A percentile compares a stretch with the other conserved stretches of the same genome.
Evolutionary conservation across 2,113 vertebrate genomes (phyloP).

Genomic region (Mungos mungo): DNA sequence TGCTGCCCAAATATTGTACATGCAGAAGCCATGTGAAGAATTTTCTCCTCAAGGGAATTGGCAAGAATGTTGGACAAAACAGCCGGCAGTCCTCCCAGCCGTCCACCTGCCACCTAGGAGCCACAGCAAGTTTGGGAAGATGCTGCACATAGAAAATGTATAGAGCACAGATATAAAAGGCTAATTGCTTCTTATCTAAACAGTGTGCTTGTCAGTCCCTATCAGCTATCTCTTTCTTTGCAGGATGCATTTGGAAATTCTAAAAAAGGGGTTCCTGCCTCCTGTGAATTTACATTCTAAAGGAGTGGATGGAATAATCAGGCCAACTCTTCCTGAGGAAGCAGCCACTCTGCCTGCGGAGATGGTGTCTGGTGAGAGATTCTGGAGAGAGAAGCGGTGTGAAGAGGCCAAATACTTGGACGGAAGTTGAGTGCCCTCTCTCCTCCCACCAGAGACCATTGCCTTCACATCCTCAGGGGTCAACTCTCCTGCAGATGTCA

Average conservation of each 20-base stretch:
- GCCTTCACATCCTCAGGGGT: neutral
- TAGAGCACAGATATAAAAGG: conserved; percentile 96
- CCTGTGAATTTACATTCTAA: conserved; percentile 57
- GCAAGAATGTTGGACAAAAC: conserved; percentile 92
- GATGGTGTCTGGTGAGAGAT: conserved; percentile 25
- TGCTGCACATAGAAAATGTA: conserved; percentile 96
- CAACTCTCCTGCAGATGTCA: neutral
- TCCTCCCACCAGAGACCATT: conserved; percentile 19
- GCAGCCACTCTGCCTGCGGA: conserved; percentile 48
- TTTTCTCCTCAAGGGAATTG: conserved; percentile 75
- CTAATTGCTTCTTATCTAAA: conserved; percentile 80
- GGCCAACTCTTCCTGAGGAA: conserved; percentile 40
- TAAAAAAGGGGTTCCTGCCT: conserved; percentile 64
- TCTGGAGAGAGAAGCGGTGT: conserved; percentile 36
- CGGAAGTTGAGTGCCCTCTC: conserved; percentile 10
- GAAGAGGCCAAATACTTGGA: conserved; percentile 45
- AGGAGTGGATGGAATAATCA: conserved; percentile 44
- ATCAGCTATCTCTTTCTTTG: conserved; percentile 77
- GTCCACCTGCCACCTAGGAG: conserved; percentile 96
- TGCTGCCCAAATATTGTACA: conserved; percentile 88
- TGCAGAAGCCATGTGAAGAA: conserved; percentile 88
- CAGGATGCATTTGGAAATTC: conserved; percentile 71
- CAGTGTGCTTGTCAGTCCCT: conserved; percentile 77
- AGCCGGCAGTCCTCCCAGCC: conserved; percentile 91
- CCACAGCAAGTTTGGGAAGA: conserved; percentile 96